Evolutionary conservation across 2,797 vertebrate genomes (phyloP), one percentile per base, ranked within the genome.

Genomic region (Oceanodroma leucorhoa): DNA sequence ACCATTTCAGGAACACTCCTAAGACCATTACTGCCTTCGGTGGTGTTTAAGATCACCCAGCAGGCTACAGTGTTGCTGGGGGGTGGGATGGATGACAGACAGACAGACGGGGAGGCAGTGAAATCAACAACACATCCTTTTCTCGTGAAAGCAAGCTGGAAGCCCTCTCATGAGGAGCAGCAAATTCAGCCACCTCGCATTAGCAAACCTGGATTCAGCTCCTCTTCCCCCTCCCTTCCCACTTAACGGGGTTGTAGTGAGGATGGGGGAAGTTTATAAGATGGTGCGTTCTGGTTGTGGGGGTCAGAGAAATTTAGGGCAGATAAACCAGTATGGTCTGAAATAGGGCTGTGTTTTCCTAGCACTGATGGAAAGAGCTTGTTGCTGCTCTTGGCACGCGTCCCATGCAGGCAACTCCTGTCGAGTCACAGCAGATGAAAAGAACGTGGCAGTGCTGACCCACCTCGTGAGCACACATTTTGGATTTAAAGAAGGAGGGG

Each of bases 391-490:
- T 89, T 84, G 90, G 83, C 66, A 41, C 0, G 1, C 4, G 20
- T 67, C 54, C 90, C 66, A 60, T 1, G 1, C 53, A 88, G 85
- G 53, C 61, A 88, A 26, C 18, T 13, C 73, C 86, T 76, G 73
- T 67, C 4, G 8, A 58, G 60, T 21, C 76, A 43, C 34, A 50
- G 45, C 66, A 80, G 86, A 88, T 83, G 72, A 81, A 70, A 89
- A 62, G 76, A 80, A 11, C 45, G 7, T 12, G 9, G 30, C 4
- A 14, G 22, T 55, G 40, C 62, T 51, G 66, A 64, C 38, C 83
- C 41, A 73, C 32, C 64, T 46, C 0, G 0, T 36, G 5, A 84
- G 66, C 32, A 50, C 23, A 13, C 1, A 2, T 26, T 76, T 73
- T 0, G 1, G 26, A 29, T 66, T 60, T 69, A 48, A 73, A 62